Conservation (phyloP, 2,113 vertebrate species). For the Garra rufa region DNA sequence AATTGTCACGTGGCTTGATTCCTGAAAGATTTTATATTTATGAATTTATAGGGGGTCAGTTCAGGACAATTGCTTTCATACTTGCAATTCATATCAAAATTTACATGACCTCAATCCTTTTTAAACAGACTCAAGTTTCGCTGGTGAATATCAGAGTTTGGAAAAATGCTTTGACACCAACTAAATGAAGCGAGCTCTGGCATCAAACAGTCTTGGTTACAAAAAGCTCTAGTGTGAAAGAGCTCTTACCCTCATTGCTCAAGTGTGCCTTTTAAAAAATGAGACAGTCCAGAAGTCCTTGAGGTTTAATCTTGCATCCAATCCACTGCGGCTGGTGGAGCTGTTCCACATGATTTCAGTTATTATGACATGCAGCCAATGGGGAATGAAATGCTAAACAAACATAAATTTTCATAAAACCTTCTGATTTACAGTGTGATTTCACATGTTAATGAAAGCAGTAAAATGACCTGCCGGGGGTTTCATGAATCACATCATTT, state of each 20-base stretch:
- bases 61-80: background rate
- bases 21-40: background rate
- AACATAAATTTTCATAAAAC: conserved; percentile 28
- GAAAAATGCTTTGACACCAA: background rate
- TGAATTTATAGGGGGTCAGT: background rate
- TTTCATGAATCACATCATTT: conserved; percentile 49
- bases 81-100: background rate
- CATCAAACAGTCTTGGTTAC: background rate
- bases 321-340: background rate
- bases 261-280: conserved; percentile 40
- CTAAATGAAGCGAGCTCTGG: background rate
- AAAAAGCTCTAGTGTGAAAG: conserved; percentile 55
- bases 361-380: conserved; percentile 26
- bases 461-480: conserved; percentile 36
- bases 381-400: conserved; percentile 36
- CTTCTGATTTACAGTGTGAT: conserved; percentile 42
- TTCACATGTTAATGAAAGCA: conserved; percentile 48
- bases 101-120: too few species aligned
- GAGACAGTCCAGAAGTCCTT: conserved; percentile 28
- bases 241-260: background rate
- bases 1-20: too few species aligned
- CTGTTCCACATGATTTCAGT: conserved; percentile 33
- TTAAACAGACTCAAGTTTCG: background rate
- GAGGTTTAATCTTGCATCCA: conserved; percentile 35
- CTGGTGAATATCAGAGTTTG: background rate